Conservation (phyloP, 2,888 invertebrate species). For the Brachyopa scutellaris region DNA sequence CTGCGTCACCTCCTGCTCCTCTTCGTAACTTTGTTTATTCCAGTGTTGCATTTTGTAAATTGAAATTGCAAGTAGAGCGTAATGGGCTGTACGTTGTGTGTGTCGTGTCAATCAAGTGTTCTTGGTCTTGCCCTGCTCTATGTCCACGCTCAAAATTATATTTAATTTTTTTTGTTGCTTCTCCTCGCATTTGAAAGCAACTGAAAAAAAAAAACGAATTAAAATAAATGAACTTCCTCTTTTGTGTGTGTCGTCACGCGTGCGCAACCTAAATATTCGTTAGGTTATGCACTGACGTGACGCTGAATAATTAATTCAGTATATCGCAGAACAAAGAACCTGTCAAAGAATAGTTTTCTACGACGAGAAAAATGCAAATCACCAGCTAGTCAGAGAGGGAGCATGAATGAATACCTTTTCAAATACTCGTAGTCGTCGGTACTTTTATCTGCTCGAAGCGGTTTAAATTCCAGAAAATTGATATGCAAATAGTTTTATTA, state of each 20-base stretch:
- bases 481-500: constrained; percentile 47
- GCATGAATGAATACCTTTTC: constrained; percentile 14
- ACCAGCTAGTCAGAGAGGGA: background rate
- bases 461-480: constrained; percentile 12
- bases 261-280: constrained; percentile 53
- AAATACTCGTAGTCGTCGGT: no score
- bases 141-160: background rate
- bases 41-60: no score
- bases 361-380: constrained; percentile 18
- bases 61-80: constrained; percentile 39
- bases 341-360: background rate
- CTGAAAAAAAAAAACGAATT: background rate
- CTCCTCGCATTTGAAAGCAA: background rate
- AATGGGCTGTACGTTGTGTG: background rate
- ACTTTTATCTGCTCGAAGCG: constrained; percentile 20
- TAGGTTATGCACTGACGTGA: constrained; percentile 35
- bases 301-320: constrained; percentile 30
- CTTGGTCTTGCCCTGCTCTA: background rate
- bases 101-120: constrained; percentile 19
- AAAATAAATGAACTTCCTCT: constrained; percentile 17
- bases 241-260: constrained; percentile 59
- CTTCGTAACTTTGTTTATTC: no score
- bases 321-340: constrained; percentile 34
- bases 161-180: constrained; percentile 5
- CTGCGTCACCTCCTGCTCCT: constrained; percentile 1